phyloP scores from a whole-genome alignment of 2,888 invertebrate genomes.

The Lumbricus terrestris region DNA sequence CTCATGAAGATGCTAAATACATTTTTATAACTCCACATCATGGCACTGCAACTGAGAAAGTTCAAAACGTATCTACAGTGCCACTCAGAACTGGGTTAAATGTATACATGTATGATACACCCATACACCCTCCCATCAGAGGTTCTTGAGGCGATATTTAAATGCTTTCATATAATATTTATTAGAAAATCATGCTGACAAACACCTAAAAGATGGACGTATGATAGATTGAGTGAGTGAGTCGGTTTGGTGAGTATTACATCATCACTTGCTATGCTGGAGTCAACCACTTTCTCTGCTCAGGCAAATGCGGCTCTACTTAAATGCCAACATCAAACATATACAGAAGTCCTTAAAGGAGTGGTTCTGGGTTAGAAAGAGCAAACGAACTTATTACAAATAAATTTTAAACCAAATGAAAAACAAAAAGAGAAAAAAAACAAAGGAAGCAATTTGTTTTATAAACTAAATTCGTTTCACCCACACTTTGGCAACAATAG shows the following conservation, averaged over 20 bases:
- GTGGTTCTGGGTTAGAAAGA: not conserved
- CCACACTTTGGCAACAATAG: too few relatives aligned
- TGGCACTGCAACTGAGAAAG: not conserved
- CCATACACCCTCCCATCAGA: not conserved
- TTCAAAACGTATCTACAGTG: not conserved
- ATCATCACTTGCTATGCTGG: not conserved
- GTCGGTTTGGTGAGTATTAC: constrained; percentile 3
- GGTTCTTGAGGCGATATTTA: not conserved
- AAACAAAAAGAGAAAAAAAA: not conserved
- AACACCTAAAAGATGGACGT: not conserved
- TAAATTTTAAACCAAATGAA: not conserved
- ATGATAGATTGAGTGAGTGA: not conserved
- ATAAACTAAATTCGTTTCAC: not conserved
- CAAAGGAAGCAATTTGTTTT: not conserved
- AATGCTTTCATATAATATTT: too few relatives aligned
- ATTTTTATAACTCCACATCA: not conserved
- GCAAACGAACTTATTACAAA: not conserved
- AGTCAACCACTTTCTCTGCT: not conserved
- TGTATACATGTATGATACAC: not conserved
- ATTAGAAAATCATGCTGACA: not conserved
- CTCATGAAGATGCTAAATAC: not conserved
- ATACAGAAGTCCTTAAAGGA: not conserved
- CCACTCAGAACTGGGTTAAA: not conserved
- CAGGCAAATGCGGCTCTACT: not conserved
- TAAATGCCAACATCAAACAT: not conserved